phyloP scores from a whole-genome alignment of 2,113 vertebrate species.

The Prolemur simus region DNA sequence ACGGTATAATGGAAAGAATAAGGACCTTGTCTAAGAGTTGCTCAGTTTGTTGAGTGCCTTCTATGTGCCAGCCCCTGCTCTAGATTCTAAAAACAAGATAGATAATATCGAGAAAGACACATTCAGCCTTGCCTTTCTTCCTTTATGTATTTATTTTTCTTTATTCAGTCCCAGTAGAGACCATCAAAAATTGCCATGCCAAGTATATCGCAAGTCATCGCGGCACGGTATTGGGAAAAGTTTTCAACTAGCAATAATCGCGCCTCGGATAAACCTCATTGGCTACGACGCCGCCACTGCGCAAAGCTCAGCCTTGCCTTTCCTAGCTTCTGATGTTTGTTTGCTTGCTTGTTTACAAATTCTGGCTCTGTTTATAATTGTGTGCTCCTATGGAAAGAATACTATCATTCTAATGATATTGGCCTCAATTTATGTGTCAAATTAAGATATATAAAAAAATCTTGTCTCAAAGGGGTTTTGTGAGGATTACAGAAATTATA shows the following conservation, averaged over 20 bases:
- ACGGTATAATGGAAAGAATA: neutral
- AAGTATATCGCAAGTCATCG: too few species aligned
- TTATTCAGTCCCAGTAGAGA: too few species aligned
- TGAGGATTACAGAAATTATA: neutral
- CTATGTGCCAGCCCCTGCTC: fast-evolving
- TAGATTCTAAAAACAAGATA: too few species aligned
- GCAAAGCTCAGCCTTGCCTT: too few species aligned
- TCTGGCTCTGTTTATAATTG: neutral
- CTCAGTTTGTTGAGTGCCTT: neutral
- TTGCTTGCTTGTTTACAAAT: neutral
- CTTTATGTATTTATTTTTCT: too few species aligned
- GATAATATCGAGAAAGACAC: neutral
- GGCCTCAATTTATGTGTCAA: neutral
- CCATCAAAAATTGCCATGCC: too few species aligned
- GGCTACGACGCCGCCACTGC: too few species aligned
- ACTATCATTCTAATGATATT: neutral
- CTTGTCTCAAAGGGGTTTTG: neutral
- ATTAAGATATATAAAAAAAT: neutral
- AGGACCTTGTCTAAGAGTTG: too few species aligned
- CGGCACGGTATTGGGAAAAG: too few species aligned
- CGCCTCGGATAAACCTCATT: too few species aligned
- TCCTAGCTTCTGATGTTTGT: neutral
- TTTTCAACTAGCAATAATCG: too few species aligned
- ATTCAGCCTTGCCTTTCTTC: neutral
- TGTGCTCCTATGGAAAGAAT: neutral